These are phyloP conservation scores for Pipa parva DNA, from an alignment of 2,113 vertebrate species.

Conservation along the genomic window DNA sequence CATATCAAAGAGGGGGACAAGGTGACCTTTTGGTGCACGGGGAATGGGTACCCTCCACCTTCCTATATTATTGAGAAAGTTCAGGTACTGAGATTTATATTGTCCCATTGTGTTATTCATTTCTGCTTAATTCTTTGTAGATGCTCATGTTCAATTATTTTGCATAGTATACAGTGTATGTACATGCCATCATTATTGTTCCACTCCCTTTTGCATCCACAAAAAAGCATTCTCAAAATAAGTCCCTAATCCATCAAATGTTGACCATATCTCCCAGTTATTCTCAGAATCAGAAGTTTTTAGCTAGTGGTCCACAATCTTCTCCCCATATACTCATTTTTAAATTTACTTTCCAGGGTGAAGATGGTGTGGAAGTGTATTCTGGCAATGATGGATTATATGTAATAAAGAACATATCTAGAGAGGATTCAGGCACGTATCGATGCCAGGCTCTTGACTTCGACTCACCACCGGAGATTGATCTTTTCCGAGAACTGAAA, in stretches of 20 bases:
- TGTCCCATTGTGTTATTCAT: background rate
- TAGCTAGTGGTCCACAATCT: too few relatives aligned
- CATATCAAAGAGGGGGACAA: slow-evolving; percentile 76
- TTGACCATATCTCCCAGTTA: too few relatives aligned
- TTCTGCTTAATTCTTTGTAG: too few relatives aligned
- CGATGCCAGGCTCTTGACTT: slow-evolving; percentile 66
- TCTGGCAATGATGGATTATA: slow-evolving; percentile 45
- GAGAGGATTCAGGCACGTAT: slow-evolving; percentile 59
- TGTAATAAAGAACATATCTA: slow-evolving; percentile 54
- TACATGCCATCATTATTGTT: too few relatives aligned
- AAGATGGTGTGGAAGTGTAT: slow-evolving; percentile 27
- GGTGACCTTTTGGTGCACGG: slow-evolving; percentile 67
- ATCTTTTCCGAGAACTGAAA: slow-evolving; percentile 50
- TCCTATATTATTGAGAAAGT: slow-evolving; percentile 62
- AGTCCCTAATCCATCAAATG: too few relatives aligned
- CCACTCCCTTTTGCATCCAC: too few relatives aligned
- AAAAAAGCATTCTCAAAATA: too few relatives aligned
- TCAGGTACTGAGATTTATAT: slow-evolving; percentile 49
- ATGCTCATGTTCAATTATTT: too few relatives aligned
- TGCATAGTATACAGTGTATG: too few relatives aligned
- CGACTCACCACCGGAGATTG: slow-evolving; percentile 43
- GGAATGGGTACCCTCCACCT: slow-evolving; percentile 73
- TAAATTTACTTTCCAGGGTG: too few relatives aligned
- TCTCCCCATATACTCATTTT: too few relatives aligned
- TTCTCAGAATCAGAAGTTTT: too few relatives aligned